A percentile compares a stretch with the other conserved stretches of the same genome.
Conservation (phyloP, 2,888 invertebrate species). For the Lycophotia porphyrea region DNA sequence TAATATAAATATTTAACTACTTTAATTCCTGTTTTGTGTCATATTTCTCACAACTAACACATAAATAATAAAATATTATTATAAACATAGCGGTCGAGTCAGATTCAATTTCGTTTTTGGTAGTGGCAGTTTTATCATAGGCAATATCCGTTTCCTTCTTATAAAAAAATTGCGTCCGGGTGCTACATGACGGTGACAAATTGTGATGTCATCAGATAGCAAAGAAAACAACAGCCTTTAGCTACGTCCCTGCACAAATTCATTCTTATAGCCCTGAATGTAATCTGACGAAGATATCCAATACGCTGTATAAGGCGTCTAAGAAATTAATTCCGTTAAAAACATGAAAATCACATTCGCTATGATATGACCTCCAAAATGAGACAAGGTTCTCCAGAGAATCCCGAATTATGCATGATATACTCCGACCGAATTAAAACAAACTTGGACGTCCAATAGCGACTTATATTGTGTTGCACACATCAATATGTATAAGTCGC, state of each 20-base stretch:
- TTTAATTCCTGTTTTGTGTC: slow-evolving; percentile 12
- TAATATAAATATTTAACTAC: slow-evolving; percentile 4
- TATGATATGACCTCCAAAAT: slow-evolving; percentile 33
- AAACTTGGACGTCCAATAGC: slow-evolving; percentile 27
- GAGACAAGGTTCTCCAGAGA: slow-evolving; percentile 40
- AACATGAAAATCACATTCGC: slow-evolving; percentile 21
- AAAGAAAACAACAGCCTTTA: background rate
- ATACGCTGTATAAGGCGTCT: background rate
- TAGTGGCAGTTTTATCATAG: background rate
- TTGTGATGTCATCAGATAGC: background rate
- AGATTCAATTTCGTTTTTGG: background rate
- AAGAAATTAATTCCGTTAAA: slow-evolving; percentile 12
- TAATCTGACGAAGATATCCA: slow-evolving; percentile 1
- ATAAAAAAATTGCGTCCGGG: background rate
- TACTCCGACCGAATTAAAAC: slow-evolving; percentile 29
- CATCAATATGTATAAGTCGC: too few relatives aligned
- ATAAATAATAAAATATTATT: background rate
- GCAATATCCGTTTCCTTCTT: background rate
- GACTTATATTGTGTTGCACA: too few relatives aligned
- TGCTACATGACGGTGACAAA: background rate
- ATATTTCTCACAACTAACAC: background rate
- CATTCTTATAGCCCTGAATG: background rate
- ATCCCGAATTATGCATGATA: slow-evolving; percentile 53
- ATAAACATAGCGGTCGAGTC: background rate
- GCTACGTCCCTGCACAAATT: background rate